Percentiles rank a stretch among this genome's conserved stretches.
Conservation (phyloP, 2,113 vertebrate species). For the Clinocottus analis region DNA sequence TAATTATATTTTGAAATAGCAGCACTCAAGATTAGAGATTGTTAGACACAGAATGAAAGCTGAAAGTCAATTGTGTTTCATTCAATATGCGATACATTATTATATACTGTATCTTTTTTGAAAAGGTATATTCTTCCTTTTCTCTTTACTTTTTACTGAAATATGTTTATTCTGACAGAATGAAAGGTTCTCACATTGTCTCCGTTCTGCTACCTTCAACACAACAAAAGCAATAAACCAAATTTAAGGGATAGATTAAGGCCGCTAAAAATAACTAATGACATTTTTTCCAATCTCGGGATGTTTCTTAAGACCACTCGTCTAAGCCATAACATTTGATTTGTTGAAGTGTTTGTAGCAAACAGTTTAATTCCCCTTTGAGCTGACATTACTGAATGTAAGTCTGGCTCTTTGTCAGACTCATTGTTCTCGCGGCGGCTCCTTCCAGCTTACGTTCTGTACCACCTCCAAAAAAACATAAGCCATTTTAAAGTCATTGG, state of each 20-base stretch:
- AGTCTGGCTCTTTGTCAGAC: constrained; percentile 18
- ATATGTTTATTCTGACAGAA: not conserved
- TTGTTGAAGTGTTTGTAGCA: not conserved
- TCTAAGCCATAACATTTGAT: not conserved
- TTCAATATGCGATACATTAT: not conserved
- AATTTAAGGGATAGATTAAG: not conserved
- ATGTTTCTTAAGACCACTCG: not conserved
- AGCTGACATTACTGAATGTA: constrained; percentile 5
- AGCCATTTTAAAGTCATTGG: constrained; percentile 38
- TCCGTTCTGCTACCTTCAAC: not conserved
- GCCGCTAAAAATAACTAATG: not conserved
- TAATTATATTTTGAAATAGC: constrained; percentile 23
- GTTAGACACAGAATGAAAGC: constrained; percentile 9
- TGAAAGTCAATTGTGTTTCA: constrained; percentile 2
- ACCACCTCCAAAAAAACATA: constrained; percentile 33
- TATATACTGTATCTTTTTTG: constrained; percentile 6
- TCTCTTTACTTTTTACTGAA: not conserved
- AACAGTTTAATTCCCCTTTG: not conserved
- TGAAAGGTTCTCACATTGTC: not conserved
- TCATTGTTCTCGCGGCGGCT: constrained; percentile 12
- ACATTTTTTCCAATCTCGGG: not conserved
- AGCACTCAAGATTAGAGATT: constrained; percentile 34
- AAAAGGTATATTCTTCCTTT: not conserved
- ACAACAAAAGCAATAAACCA: not conserved
- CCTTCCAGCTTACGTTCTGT: constrained; percentile 12